Conservation (phyloP, 2,797 vertebrate genomes). For the Mycteria americana region DNA sequence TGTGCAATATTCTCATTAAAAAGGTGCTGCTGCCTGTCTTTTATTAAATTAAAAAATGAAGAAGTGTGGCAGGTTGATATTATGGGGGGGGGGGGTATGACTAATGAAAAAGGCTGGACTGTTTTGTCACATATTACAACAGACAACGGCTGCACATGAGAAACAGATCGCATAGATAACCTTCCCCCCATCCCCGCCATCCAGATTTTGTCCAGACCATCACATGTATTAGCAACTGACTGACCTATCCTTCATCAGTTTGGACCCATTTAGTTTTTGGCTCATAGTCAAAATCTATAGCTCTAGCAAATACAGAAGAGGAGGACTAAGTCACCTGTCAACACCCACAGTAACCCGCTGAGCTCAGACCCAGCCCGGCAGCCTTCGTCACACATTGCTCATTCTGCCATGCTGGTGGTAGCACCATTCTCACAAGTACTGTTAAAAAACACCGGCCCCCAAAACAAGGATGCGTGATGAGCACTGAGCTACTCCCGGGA, state of each 20-base stretch:
- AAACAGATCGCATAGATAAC: neutral
- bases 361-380: neutral
- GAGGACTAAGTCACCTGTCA: neutral
- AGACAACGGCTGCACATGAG: neutral
- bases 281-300: neutral
- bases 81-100: too few species aligned
- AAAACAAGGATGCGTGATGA: neutral
- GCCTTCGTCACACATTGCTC: neutral
- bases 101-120: neutral
- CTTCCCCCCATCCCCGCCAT: neutral
- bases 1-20: neutral
- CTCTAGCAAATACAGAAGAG: neutral
- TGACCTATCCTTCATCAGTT: neutral
- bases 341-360: neutral
- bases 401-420: neutral
- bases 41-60: neutral
- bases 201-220: conserved; percentile 23
- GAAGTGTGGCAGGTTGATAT: neutral
- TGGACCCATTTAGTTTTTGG: conserved; percentile 20
- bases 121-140: neutral
- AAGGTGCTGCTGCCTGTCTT: neutral
- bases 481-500: neutral
- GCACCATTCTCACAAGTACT: neutral
- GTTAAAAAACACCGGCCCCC: neutral
- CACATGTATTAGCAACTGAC: neutral